A percentile compares a stretch with the other conserved stretches of the same genome.
These are phyloP conservation scores for Chrysopilus asiliformis DNA, from an alignment of 2,888 invertebrate species.

Conservation along the genomic window DNA sequence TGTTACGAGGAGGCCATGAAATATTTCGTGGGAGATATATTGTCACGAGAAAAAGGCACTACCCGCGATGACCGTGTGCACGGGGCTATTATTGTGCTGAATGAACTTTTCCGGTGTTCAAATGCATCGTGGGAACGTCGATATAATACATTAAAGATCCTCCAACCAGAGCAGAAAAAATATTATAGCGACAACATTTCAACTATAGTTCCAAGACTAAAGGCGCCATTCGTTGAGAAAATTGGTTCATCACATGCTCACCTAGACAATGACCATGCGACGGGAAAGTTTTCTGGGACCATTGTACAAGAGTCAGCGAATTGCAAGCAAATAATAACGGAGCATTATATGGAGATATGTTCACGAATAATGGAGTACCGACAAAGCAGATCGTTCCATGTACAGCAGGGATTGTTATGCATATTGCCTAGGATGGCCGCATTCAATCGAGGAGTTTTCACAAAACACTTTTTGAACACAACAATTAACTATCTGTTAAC, in stretches of 20 bases:
- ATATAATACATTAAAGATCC: slow-evolving; percentile 56
- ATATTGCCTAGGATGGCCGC: slow-evolving; percentile 86
- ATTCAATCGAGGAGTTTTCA: slow-evolving; percentile 74
- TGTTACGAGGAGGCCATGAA: slow-evolving; percentile 82
- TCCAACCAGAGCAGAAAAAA: slow-evolving; percentile 34
- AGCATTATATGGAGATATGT: slow-evolving; percentile 72
- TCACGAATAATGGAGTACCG: slow-evolving; percentile 65
- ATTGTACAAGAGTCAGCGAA: slow-evolving; percentile 74
- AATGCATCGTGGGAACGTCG: slow-evolving; percentile 78
- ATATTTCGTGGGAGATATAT: slow-evolving; percentile 46
- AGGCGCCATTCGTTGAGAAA: slow-evolving; percentile 36
- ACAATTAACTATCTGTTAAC: slow-evolving; percentile 66
- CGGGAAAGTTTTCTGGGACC: slow-evolving; percentile 24
- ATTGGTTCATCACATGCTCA: slow-evolving; percentile 25
- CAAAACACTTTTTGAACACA: slow-evolving; percentile 55
- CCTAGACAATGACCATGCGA: slow-evolving; percentile 25
- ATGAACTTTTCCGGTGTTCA: slow-evolving; percentile 83
- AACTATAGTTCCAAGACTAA: slow-evolving; percentile 35
- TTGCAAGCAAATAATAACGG: slow-evolving; percentile 66
- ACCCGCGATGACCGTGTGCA: slow-evolving; percentile 84
- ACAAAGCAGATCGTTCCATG: slow-evolving; percentile 57
- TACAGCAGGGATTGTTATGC: slow-evolving; percentile 75
- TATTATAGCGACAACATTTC: slow-evolving; percentile 20
- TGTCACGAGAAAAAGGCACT: slow-evolving; percentile 58
- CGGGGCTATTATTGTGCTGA: slow-evolving; percentile 81